These are phyloP conservation scores for Drosophila longiperda DNA, from an alignment of 2,888 invertebrate species.

Conservation along the genomic window DNA sequence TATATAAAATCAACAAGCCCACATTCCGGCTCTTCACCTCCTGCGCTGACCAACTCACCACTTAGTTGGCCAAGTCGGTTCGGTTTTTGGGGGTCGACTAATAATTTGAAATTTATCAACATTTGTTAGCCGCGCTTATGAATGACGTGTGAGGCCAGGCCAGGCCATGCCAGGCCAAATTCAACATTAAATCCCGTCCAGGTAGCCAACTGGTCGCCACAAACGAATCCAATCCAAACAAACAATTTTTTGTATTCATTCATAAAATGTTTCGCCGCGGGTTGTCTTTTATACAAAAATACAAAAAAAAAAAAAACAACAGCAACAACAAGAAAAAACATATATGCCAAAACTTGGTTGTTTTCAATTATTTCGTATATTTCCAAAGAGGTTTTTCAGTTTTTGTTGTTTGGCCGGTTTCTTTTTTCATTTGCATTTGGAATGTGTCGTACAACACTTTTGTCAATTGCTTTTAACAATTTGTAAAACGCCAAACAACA, in stretches of 20 bases:
- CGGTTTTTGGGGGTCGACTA: conserved; percentile 59
- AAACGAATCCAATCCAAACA: conserved; percentile 22
- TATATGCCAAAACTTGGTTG: conserved; percentile 55
- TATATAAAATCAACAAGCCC: conserved; percentile 76
- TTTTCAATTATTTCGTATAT: conserved; percentile 57
- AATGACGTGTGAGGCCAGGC: conserved; percentile 71
- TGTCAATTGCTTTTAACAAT: conserved; percentile 47
- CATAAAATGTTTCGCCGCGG: conserved; percentile 62
- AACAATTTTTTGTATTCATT: conserved; percentile 56
- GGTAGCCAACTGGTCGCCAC: conserved; percentile 70
- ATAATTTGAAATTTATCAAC: conserved; percentile 80
- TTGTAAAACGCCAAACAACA: conserved; percentile 16
- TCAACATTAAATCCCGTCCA: conserved; percentile 31
- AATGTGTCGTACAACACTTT: conserved; percentile 47
- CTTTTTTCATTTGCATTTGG: conserved; percentile 15
- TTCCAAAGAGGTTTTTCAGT: conserved; percentile 16
- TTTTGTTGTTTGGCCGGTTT: conserved; percentile 26
- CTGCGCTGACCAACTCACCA: not conserved
- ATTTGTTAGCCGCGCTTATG: conserved; percentile 79
- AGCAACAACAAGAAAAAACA: conserved; percentile 1
- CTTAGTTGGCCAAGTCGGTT: conserved; percentile 42
- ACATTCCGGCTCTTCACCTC: conserved; percentile 33
- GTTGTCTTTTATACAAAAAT: conserved; percentile 25
- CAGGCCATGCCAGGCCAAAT: not conserved
- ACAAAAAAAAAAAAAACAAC: conserved; percentile 1